phyloP scores from a whole-genome alignment of 2,888 invertebrate species.

The Oscheius sp. region DNA sequence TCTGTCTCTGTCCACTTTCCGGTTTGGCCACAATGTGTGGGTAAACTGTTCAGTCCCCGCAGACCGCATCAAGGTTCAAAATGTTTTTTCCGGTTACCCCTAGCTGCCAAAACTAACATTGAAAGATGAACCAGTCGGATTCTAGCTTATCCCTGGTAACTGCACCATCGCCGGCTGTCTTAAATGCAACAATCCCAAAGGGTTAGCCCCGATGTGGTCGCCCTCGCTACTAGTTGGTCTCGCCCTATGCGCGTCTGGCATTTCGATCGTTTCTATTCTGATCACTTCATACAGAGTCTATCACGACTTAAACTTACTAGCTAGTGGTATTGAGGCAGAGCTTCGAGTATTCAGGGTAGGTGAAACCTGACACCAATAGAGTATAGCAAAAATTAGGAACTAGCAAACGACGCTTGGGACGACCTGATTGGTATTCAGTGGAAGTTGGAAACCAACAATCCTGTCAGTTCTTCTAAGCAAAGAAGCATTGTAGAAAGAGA shows the following conservation, averaged over 20 bases:
- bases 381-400: slow-evolving; percentile 9
- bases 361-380: background rate
- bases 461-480: slow-evolving; percentile 3
- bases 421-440: slow-evolving; percentile 23
- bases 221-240: slow-evolving; percentile 1
- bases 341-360: slow-evolving; percentile 25
- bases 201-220: slow-evolving; percentile 12
- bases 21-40: background rate
- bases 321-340: slow-evolving; percentile 3
- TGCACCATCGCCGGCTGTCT: slow-evolving; percentile 12
- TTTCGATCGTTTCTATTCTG: slow-evolving; percentile 10
- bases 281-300: slow-evolving; percentile 2
- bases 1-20: background rate
- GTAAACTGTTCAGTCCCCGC: no score
- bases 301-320: slow-evolving; percentile 1
- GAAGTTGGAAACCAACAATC: slow-evolving; percentile 20
- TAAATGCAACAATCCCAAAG: slow-evolving; percentile 3
- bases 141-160: slow-evolving; percentile 27
- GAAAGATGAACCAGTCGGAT: slow-evolving; percentile 25
- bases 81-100: no score
- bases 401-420: slow-evolving; percentile 34
- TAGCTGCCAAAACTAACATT: background rate
- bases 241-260: slow-evolving; percentile 15
- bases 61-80: no score
- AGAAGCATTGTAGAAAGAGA: slow-evolving; percentile 21